phyloP scores from a whole-genome alignment of 2,888 invertebrate species.

The Sepiola atlantica region DNA sequence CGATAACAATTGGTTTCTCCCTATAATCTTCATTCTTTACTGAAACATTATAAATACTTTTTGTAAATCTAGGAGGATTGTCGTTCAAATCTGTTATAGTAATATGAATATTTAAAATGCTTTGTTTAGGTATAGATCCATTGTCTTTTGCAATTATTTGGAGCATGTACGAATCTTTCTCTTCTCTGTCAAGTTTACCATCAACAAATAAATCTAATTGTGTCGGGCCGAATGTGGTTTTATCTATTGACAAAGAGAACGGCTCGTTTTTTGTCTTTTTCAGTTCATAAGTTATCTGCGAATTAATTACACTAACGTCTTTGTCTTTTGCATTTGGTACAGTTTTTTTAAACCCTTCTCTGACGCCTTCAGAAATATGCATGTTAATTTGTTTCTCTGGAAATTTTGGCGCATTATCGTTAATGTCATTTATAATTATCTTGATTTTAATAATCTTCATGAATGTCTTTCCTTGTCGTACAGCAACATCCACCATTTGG shows the following conservation, averaged over 20 bases:
- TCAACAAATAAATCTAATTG: background rate
- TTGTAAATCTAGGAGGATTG: conserved; percentile 22
- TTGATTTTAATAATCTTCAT: conserved; percentile 41
- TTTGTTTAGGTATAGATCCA: background rate
- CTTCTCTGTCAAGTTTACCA: conserved; percentile 42
- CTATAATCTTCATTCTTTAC: background rate
- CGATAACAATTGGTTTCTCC: background rate
- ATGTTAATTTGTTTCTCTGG: background rate
- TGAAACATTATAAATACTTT: background rate
- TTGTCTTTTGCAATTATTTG: conserved; percentile 24
- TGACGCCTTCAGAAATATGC: conserved; percentile 10
- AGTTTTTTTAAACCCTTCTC: background rate
- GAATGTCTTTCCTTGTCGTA: background rate
- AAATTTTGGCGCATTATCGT: conserved; percentile 6
- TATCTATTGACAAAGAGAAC: conserved; percentile 38
- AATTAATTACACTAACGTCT: background rate
- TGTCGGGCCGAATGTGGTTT: background rate
- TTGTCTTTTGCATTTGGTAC: conserved; percentile 32
- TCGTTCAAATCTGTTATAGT: conserved; percentile 39
- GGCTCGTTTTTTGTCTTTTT: background rate
- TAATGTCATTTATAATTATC: background rate
- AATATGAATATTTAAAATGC: background rate
- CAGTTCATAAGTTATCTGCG: conserved; percentile 32
- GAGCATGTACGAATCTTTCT: background rate
- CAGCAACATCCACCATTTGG: conserved; percentile 18